Base-by-base conservation (phyloP, 2,888 invertebrate genomes). In the Perdita meconis region DNA sequence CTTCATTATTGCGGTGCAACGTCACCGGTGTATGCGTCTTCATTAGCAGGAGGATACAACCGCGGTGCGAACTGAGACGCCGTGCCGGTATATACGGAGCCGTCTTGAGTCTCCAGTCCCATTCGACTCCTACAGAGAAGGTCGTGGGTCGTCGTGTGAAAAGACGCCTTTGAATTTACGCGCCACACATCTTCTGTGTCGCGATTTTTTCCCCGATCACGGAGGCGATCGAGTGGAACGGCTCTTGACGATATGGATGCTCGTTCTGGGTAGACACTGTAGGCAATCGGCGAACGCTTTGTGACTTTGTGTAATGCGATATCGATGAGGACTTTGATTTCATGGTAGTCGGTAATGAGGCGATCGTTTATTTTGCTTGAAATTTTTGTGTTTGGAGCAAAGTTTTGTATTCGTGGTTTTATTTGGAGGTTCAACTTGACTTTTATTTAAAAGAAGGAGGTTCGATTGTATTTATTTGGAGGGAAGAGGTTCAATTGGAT, bases 1-100 rank as follows among this genome's bases (percentile, higher is more conserved):
- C 86, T 86, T 86, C 83, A 80, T 87, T 84, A 86, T 83, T 72
- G 79, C 79, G 60, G 53, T 67, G 68, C 77, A 67, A 65, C 81
- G 75, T 78, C 78, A 65, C 53, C 59, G 68, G 68, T 55, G 56
- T 68, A 77, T 80, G 80, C 66, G 80, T 87, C 87, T 87, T 87
- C 85, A 86, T 87, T 87, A 86, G 78, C 66, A 56, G 59, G 42
- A 47, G 47, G 71, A 78, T 69, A 65, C 75, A 72, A 50, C 63
- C 47, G 47, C 47, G 47, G 3, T 19, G 47, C 22, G 47, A 47
- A 6, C 3, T 30, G 2, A 30, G 30, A 6, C 6, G 66, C 50
- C 42, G 63, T 53, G 50, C 57, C 53, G 44, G 40, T 40, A 36
- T 56, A 53, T 26, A 53, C 51, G n/a, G 26, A 53, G 24, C 34